A percentile compares a stretch with the other conserved stretches of the same genome.
Evolutionary conservation across 2,888 invertebrate genomes (phyloP).

Genomic region (Nudaria mundana): DNA sequence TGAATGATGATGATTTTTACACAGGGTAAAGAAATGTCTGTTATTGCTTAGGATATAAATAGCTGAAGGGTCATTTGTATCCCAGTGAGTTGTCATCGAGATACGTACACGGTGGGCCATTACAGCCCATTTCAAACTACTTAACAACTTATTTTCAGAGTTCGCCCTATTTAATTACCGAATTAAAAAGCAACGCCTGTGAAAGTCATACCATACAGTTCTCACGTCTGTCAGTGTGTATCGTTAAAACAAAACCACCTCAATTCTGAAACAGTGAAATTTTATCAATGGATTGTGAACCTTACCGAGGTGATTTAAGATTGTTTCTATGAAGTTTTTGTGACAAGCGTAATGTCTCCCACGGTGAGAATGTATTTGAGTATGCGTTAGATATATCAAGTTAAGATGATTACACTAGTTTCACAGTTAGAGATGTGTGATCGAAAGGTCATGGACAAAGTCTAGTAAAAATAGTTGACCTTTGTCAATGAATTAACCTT

Average conservation of each 20-base stretch:
- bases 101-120: constrained; percentile 6
- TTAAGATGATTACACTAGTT: constrained; percentile 15
- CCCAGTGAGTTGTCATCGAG: constrained; percentile 15
- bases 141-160: constrained; percentile 35
- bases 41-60: too few relatives aligned
- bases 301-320: constrained; percentile 31
- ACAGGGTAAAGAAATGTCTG: too few relatives aligned
- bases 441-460: too few relatives aligned
- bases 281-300: constrained; percentile 23
- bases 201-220: constrained; percentile 60
- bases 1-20: too few relatives aligned
- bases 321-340: constrained; percentile 13
- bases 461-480: too few relatives aligned
- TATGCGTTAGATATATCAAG: constrained; percentile 34
- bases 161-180: constrained; percentile 38
- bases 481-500: too few relatives aligned
- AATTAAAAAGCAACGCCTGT: constrained; percentile 51
- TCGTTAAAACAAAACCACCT: constrained; percentile 62
- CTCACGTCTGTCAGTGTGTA: constrained; percentile 71
- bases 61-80: constrained; percentile 8
- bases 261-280: constrained; percentile 33
- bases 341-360: constrained; percentile 48
- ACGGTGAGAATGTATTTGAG: constrained; percentile 56
- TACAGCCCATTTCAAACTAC: constrained; percentile 34
- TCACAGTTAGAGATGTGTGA: constrained; percentile 1